Conservation (phyloP, 2,888 invertebrate genomes). For the Eueremaeus valkanovi region DNA sequence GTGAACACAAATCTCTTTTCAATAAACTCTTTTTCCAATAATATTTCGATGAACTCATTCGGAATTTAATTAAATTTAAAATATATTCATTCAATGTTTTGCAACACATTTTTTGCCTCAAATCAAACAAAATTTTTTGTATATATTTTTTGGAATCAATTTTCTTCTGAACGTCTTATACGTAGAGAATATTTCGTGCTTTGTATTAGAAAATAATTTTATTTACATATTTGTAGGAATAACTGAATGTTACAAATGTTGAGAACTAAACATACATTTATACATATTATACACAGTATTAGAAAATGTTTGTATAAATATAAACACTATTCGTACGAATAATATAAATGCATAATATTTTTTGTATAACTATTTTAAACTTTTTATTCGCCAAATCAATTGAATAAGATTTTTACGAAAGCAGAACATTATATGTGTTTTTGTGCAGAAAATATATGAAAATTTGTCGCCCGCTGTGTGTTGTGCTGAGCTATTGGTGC, state of each 20-base stretch:
- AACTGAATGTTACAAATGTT: not conserved
- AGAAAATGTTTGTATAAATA: constrained; percentile 6
- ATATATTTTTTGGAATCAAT: constrained; percentile 23
- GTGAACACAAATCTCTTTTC: not conserved
- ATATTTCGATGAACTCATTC: constrained; percentile 24
- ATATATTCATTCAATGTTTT: not conserved
- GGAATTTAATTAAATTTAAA: constrained; percentile 29
- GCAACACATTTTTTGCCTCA: constrained; percentile 23
- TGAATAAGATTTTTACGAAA: constrained; percentile 26
- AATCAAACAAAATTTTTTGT: constrained; percentile 11
- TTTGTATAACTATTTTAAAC: constrained; percentile 19
- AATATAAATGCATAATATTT: constrained; percentile 3
- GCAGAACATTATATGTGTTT: constrained; percentile 13
- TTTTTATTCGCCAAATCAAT: constrained; percentile 20
- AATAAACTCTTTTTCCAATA: constrained; percentile 9
- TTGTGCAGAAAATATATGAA: constrained; percentile 27
- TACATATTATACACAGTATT: constrained; percentile 18
- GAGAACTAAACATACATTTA: constrained; percentile 21
- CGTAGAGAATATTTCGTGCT: not conserved
- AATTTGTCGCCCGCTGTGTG: constrained; percentile 30
- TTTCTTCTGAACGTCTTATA: not conserved
- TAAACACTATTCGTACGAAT: not conserved
- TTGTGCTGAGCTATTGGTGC: not conserved
- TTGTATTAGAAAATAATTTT: constrained; percentile 35
- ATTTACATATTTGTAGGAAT: constrained; percentile 32